Conservation (phyloP, 2,113 vertebrate genomes). For the Cyphomyrus discorhynchus region DNA sequence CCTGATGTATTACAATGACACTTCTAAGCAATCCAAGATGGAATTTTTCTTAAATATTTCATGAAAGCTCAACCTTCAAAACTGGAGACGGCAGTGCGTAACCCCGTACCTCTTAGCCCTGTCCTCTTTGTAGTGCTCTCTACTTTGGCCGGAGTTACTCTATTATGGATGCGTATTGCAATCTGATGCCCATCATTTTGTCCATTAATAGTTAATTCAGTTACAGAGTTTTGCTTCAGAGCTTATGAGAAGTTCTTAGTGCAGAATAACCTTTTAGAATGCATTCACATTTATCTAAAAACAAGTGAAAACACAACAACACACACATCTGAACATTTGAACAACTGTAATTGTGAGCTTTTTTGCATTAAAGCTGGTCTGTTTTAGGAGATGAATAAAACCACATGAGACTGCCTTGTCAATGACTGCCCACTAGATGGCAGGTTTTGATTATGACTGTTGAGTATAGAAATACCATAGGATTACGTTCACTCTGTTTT, state of each 20-base stretch:
- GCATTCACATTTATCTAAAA: background rate
- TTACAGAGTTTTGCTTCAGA: conserved; percentile 47
- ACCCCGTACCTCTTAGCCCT: background rate
- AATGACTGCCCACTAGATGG: background rate
- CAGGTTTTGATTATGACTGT: background rate
- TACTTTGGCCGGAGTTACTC: background rate
- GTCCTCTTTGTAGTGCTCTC: background rate
- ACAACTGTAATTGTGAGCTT: background rate
- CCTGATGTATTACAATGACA: background rate
- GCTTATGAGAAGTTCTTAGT: background rate
- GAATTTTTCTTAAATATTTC: background rate
- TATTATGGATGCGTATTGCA: background rate
- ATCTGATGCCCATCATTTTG: background rate
- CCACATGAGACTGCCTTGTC: background rate
- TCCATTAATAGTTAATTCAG: conserved; percentile 68
- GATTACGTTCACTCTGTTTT: background rate
- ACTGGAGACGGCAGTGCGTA: background rate
- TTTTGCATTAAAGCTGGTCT: background rate
- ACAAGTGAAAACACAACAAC: background rate
- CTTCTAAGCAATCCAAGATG: background rate
- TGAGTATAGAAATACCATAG: background rate
- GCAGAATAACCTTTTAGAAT: background rate
- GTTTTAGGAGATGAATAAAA: background rate
- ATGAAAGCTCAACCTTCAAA: background rate
- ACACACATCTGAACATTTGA: background rate